Percentiles rank a stretch among this genome's conserved stretches.
phyloP scores from a whole-genome alignment of 2,888 invertebrate species.

The Hemicrepidius hirtus region DNA sequence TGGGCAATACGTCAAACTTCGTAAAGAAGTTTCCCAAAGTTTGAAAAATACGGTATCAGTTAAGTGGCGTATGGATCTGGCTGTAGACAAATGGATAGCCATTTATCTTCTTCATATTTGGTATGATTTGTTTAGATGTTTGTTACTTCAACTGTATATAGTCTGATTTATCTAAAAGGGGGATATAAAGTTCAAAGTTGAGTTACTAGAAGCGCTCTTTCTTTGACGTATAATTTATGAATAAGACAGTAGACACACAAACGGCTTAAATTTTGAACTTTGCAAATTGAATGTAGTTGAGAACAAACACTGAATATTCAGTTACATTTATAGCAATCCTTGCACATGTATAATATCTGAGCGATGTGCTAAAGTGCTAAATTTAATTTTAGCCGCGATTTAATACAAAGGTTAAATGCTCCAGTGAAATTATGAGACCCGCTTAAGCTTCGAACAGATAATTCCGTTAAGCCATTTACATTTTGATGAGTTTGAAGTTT shows the following conservation, averaged over 20 bases:
- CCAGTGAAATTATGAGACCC: conserved; percentile 62
- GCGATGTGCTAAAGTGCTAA: conserved; percentile 45
- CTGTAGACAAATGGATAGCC: conserved; percentile 15
- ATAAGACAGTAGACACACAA: neutral
- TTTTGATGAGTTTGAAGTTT: conserved; percentile 68
- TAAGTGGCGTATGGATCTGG: conserved; percentile 19
- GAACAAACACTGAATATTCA: conserved; percentile 26
- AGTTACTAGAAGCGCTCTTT: neutral
- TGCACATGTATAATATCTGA: conserved; percentile 32
- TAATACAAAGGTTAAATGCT: conserved; percentile 56
- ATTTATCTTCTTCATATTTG: conserved; percentile 30
- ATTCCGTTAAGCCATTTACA: conserved; percentile 67
- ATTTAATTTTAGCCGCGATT: conserved; percentile 47
- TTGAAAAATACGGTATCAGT: conserved; percentile 30
- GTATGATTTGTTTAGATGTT: conserved; percentile 20
- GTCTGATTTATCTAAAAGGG: neutral
- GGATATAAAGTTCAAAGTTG: neutral
- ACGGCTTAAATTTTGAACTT: neutral
- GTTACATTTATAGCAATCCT: conserved; percentile 38
- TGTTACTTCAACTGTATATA: conserved; percentile 4
- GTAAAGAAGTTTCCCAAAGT: conserved; percentile 13
- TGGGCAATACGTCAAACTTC: conserved; percentile 27
- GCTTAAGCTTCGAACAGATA: conserved; percentile 63
- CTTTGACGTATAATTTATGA: neutral
- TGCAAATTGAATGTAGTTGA: neutral